phyloP scores from a whole-genome alignment of 2,888 invertebrate species.

The Hesperia comma region DNA sequence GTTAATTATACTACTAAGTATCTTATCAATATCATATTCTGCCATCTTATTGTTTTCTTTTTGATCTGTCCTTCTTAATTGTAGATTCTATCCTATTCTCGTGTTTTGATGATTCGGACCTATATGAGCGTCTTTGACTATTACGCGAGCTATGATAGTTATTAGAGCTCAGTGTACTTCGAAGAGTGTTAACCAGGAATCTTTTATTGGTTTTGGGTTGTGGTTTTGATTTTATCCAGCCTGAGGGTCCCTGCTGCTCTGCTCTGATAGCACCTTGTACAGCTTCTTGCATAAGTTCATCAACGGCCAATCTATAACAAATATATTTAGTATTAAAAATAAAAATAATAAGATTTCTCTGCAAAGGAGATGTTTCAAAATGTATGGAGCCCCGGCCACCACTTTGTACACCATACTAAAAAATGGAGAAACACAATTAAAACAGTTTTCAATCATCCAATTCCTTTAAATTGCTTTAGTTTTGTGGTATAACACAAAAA shows the following conservation, averaged over 20 bases:
- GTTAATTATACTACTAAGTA: constrained; percentile 79
- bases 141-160: constrained; percentile 65
- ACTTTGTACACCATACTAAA: too few species aligned
- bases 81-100: constrained; percentile 63
- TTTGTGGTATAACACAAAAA: too few species aligned
- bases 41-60: constrained; percentile 75
- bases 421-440: too few species aligned
- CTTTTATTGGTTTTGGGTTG: constrained; percentile 80
- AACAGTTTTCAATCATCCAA: too few species aligned
- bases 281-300: constrained; percentile 85
- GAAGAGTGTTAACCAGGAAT: constrained; percentile 78
- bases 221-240: constrained; percentile 80
- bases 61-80: constrained; percentile 71
- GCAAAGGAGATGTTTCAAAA: too few species aligned
- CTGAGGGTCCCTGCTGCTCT: constrained; percentile 84
- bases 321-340: constrained; percentile 3
- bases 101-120: constrained; percentile 58
- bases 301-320: constrained; percentile 79
- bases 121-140: constrained; percentile 51
- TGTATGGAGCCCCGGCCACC: too few species aligned
- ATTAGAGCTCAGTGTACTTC: constrained; percentile 76
- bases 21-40: constrained; percentile 70
- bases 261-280: constrained; percentile 84
- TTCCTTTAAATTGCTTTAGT: too few species aligned
- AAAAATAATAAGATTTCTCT: too few species aligned